Conservation (phyloP, 2,113 vertebrate species). For the Ameiurus melas region DNA sequence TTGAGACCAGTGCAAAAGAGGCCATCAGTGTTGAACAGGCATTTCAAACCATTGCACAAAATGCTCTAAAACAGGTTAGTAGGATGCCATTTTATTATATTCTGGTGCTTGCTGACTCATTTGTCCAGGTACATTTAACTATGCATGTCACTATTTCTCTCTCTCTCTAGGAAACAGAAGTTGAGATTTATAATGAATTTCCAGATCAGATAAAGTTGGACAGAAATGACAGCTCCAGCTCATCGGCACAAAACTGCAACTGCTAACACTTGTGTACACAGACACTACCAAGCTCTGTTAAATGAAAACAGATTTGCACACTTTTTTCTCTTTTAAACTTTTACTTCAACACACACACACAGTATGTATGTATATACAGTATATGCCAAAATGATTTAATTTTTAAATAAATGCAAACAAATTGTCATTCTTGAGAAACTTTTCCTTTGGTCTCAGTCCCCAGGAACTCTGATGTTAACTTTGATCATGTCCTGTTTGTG, state of each 20-base stretch:
- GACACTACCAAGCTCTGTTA: slow-evolving; percentile 34
- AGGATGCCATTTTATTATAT: slow-evolving; percentile 1
- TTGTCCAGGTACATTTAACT: neutral
- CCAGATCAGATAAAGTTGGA: slow-evolving; percentile 95
- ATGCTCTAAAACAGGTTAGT: slow-evolving; percentile 94
- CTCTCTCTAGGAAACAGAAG: slow-evolving; percentile 85
- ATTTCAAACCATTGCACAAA: slow-evolving; percentile 96
- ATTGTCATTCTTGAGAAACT: neutral
- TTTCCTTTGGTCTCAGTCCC: neutral
- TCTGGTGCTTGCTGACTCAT: neutral
- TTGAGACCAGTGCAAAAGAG: slow-evolving; percentile 98
- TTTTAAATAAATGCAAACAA: slow-evolving; percentile 5
- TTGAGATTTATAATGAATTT: slow-evolving; percentile 95
- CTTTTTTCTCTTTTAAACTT: slow-evolving; percentile 12
- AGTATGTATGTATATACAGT: neutral
- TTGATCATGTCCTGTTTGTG: neutral
- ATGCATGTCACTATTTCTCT: neutral
- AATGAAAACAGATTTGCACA: slow-evolving; percentile 40
- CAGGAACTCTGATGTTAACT: neutral
- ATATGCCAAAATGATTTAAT: neutral
- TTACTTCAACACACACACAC: slow-evolving; percentile 49
- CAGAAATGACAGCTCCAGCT: slow-evolving; percentile 86
- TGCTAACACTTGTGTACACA: slow-evolving; percentile 76
- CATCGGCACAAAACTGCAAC: slow-evolving; percentile 88
- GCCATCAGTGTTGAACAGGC: slow-evolving; percentile 98